Evolutionary conservation across 2,113 vertebrate genomes (phyloP).

Genomic region (Apodemus speciosus): DNA sequence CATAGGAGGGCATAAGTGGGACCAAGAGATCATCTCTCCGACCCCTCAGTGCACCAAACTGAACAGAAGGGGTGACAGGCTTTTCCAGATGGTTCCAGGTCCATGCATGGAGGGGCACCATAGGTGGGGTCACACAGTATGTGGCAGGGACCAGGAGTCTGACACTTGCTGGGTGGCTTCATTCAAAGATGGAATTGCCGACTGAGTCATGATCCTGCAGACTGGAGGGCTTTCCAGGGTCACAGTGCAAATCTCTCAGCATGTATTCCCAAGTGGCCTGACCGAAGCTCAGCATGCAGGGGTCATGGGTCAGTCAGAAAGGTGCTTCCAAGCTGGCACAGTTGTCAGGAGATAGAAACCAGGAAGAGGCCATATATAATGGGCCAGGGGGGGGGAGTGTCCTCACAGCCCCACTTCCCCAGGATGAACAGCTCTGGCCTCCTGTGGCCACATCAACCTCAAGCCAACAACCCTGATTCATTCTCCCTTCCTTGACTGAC

Average conservation of each 20-base stretch:
- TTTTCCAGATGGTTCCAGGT: neutral
- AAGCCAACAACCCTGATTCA: rapidly evolving
- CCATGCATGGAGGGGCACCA: rapidly evolving
- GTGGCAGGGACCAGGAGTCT: neutral
- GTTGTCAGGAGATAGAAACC: too few relatives aligned
- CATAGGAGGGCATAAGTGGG: neutral
- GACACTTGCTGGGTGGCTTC: rapidly evolving
- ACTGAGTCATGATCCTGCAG: neutral
- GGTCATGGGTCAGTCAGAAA: neutral
- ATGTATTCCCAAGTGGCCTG: neutral
- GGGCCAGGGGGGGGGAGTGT: neutral
- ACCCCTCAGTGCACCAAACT: too few relatives aligned
- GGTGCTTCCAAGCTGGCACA: neutral
- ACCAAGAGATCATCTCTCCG: neutral
- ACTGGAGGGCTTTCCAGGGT: neutral
- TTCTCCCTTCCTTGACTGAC: neutral
- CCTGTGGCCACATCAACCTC: neutral
- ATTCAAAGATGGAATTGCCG: neutral
- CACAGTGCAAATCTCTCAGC: neutral
- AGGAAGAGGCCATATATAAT: neutral
- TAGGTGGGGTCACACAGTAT: neutral
- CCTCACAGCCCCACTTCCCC: too few relatives aligned
- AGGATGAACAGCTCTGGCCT: neutral
- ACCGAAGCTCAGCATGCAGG: neutral
- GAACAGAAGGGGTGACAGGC: neutral